A percentile compares a stretch with the other conserved stretches of the same genome.
Conservation (phyloP, 2,888 invertebrate genomes). For the Thereva nobilitata region DNA sequence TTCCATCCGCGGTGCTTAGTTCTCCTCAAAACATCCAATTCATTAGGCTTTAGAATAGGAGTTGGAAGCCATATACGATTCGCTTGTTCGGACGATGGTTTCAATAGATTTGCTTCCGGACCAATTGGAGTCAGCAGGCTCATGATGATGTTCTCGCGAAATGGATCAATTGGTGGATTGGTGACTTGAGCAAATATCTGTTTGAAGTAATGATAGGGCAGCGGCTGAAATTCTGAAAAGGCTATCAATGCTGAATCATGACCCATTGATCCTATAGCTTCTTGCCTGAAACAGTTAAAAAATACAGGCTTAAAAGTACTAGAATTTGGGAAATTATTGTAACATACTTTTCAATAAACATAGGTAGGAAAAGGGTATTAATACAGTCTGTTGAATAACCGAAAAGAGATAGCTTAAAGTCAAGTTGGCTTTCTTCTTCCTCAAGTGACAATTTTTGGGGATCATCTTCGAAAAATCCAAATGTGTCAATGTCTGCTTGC, state of each 20-base stretch:
- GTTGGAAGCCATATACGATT: slow-evolving; percentile 91
- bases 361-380: slow-evolving; percentile 90
- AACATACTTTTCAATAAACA: slow-evolving; percentile 89
- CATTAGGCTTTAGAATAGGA: slow-evolving; percentile 90
- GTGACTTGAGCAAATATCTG: slow-evolving; percentile 99
- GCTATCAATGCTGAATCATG: slow-evolving; percentile 98
- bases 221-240: slow-evolving; percentile 91
- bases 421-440: slow-evolving; percentile 65
- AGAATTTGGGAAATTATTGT: not conserved
- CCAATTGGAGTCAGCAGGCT: slow-evolving; percentile 96
- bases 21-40: slow-evolving; percentile 83
- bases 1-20: slow-evolving; percentile 87
- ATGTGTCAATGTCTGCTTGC: slow-evolving; percentile 62
- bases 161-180: slow-evolving; percentile 99
- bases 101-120: slow-evolving; percentile 91
- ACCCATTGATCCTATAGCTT: slow-evolving; percentile 98
- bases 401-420: slow-evolving; percentile 85
- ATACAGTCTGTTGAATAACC: slow-evolving; percentile 96
- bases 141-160: slow-evolving; percentile 98
- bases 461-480: slow-evolving; percentile 45
- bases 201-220: slow-evolving; percentile 97
- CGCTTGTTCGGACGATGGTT: slow-evolving; percentile 85
- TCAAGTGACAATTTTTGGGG: slow-evolving; percentile 46
- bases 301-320: not conserved
- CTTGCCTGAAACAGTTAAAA: slow-evolving; percentile 70